Evolutionary conservation across 2,797 vertebrate species (phyloP), one percentile per base, ranked within the genome.

Genomic region (Sardinella longiceps): DNA sequence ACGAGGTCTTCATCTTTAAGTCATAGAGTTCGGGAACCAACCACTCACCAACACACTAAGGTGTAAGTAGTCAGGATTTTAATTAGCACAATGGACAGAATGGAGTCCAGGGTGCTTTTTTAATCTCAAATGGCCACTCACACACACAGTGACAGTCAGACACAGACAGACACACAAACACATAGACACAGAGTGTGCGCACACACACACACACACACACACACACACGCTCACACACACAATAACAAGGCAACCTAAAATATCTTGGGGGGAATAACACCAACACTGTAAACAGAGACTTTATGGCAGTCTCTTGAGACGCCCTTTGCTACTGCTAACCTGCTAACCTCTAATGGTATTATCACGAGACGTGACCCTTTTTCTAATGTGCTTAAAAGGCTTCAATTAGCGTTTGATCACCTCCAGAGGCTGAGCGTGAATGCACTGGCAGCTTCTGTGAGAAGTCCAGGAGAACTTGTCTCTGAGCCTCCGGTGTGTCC

Each of bases 401-500:
- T 77, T 43, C 18, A 77, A 23, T 77, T 39, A 43, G 33, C 1
- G 37, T 77, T 39, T 39, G 33, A 91, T 90, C 86, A 97, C 96
- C 94, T 93, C 90, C 93, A 1, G 94, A 93, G 86, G 94, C 94
- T 33, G 96, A 95, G 70, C 94, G 94, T 0, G 96, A 96, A 56
- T 94, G 94, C 85, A 97, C 88, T 48, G 96, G 96, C 86, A 97
- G 93, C 92, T 92, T 93, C 92, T 90, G 94, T 87, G 96, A 90
- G 90, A 96, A 95, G 86, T 96, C 95, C 90, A 96, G 94, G 80
- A 96, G 95, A 81, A 92, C 91, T 90, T 96, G 95, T 89, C 93
- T 95, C 88, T 94, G 95, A 80, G n/a, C 23, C 45, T 86, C 85
- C 45, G 50, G 23, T 5, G 70, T 43, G 12, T 81, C 82, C 77